Evolutionary conservation across 2,113 vertebrate species (phyloP).

Genomic region (Gadus chalcogrammus): DNA sequence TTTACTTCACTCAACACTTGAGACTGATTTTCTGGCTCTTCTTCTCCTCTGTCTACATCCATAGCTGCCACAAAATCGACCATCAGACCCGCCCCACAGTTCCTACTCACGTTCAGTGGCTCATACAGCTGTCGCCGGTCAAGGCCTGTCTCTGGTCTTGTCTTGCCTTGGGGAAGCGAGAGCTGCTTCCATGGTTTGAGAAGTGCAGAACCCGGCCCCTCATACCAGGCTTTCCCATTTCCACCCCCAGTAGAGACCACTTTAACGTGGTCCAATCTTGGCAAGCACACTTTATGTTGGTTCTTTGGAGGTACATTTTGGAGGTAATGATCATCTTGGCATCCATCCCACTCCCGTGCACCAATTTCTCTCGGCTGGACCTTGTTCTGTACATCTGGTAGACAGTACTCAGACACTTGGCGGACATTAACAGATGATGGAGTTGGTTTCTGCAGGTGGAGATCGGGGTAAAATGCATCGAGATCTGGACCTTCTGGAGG

Average conservation of each 20-base stretch:
- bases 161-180: neutral
- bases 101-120: neutral
- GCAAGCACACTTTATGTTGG: no score
- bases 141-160: slow-evolving; percentile 5
- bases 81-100: neutral
- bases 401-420: no score
- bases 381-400: no score
- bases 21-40: neutral
- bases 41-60: neutral
- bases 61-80: neutral
- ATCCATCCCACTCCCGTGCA: no score
- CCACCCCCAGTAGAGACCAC: slow-evolving; percentile 3
- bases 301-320: no score
- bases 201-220: neutral
- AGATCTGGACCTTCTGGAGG: slow-evolving; percentile 2
- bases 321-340: no score
- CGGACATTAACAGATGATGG: no score
- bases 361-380: no score
- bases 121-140: neutral
- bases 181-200: neutral
- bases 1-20: neutral
- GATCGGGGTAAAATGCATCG: neutral
- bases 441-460: no score
- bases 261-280: neutral
- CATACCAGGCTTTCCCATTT: neutral